Percentiles rank a stretch among this genome's conserved stretches.
Conservation (phyloP, 1,140 invertebrate species). For the Hirudo medicinalis region DNA sequence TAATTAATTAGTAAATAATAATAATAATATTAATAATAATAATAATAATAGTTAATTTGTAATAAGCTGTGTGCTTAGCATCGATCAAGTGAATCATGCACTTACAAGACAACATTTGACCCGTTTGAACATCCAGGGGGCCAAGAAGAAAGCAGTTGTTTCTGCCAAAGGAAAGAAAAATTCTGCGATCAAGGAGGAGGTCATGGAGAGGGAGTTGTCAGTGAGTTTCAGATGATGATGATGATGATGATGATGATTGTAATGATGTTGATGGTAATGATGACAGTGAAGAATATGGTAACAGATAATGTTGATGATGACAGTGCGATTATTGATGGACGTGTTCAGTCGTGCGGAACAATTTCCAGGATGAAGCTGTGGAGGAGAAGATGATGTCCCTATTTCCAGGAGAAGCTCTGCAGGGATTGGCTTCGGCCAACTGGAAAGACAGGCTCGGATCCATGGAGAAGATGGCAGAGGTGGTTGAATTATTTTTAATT, state of each 20-base stretch:
- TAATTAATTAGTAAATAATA: too few relatives aligned
- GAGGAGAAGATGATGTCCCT: slow-evolving; percentile 54
- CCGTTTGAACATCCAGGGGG: slow-evolving; percentile 16
- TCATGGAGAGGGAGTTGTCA: slow-evolving; percentile 34
- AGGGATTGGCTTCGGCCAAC: slow-evolving; percentile 59
- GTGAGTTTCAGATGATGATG: slow-evolving; percentile 24
- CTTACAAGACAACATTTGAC: background rate
- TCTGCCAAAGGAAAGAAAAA: slow-evolving; percentile 25
- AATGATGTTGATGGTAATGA: background rate
- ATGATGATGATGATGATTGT: background rate
- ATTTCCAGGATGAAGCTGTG: slow-evolving; percentile 51
- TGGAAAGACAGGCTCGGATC: slow-evolving; percentile 73
- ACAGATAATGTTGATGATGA: background rate
- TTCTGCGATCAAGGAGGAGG: slow-evolving; percentile 25
- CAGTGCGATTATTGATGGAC: background rate
- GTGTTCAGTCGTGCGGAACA: background rate
- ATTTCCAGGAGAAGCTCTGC: slow-evolving; percentile 50
- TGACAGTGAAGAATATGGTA: background rate
- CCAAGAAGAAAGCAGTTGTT: slow-evolving; percentile 25
- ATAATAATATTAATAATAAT: too few relatives aligned
- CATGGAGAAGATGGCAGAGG: slow-evolving; percentile 56
- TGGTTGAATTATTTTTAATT: slow-evolving; percentile 27
- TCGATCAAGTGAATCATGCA: background rate
- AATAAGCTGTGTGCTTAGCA: too few relatives aligned
- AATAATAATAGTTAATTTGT: too few relatives aligned